These are phyloP conservation scores for Hypotaenidia philippensis DNA, from an alignment of 2,797 vertebrate species.

Conservation along the genomic window DNA sequence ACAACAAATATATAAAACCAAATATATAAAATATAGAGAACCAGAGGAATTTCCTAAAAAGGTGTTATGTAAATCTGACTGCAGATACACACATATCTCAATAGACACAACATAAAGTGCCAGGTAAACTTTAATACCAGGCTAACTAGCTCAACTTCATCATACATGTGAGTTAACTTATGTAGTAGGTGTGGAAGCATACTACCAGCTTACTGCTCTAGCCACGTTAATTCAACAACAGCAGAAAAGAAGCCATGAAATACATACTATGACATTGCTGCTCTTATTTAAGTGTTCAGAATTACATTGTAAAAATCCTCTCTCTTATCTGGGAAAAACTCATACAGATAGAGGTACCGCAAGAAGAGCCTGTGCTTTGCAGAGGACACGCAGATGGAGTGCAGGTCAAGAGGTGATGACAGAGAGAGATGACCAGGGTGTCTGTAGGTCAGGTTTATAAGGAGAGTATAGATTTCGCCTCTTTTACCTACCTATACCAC, in stretches of 20 bases:
- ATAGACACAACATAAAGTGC: not conserved
- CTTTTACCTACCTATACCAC: not conserved
- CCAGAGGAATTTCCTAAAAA: not conserved
- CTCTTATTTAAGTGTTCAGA: not conserved
- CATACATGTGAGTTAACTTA: not conserved
- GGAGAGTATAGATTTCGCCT: conserved; percentile 18
- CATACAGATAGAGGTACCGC: not conserved
- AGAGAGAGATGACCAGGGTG: conserved; percentile 31
- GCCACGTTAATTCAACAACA: not conserved
- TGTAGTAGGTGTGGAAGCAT: not conserved
- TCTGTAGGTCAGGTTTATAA: conserved; percentile 28
- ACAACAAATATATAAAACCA: not conserved
- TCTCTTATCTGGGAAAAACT: conserved; percentile 2
- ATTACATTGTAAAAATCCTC: not conserved
- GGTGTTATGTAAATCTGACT: not conserved
- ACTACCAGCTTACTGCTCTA: not conserved
- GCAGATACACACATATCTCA: not conserved
- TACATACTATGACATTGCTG: not conserved
- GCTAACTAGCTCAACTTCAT: not conserved
- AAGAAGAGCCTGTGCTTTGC: not conserved
- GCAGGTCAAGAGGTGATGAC: conserved; percentile 49
- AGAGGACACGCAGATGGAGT: not conserved
- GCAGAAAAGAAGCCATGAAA: not conserved
- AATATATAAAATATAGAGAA: not conserved
- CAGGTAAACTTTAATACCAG: not conserved